Evolutionary conservation across 2,888 invertebrate genomes (phyloP), one percentile per base, ranked within the genome.

Genomic region (Dasypogon diadema): DNA sequence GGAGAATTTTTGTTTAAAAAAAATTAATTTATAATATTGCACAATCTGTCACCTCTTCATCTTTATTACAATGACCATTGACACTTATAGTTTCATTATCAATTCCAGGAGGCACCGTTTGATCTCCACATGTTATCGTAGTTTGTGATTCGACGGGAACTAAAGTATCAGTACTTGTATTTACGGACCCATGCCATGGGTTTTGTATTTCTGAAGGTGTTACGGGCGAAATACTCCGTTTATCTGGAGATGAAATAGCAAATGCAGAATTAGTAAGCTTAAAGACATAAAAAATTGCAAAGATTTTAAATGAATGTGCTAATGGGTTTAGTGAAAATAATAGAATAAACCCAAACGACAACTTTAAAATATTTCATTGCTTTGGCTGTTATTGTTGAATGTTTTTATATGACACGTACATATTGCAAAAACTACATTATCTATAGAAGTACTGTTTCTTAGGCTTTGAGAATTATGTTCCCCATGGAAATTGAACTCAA

Each of bases 81-180:
- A 42, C 21, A 65, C n/a, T 65, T 12, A 46, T 16, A 46, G 12
- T 65, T n/a, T n/a, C 3, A 8, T 46, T 46, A 46, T 8, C 2
- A 60, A 48, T 60, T 42, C 16, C 42, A 58, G 21, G 65, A 54
- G 58, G 60, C 46, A 74, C 74, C 60, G 60, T 63, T 74, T 63
- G 73, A 74, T 74, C 46, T 5, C 55, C 56, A 73, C 22, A 24
- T 24, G 21, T 3, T 70, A 54, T 54, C 30, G 70, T 30, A 6
- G 18, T 21, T 58, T 63, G 74, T 55, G 76, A 56, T 78, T 80
- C 80, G 37, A 80, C 80, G 70, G 87, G 87, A 56, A 87, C 87
- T 78, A 89, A 81, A 14, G 89, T 89, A 79, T 89, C 89, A 51
- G 89, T 88, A 81, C 89, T 89, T 37, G 88, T 88, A 80, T 88